Evolutionary conservation across 2,888 invertebrate genomes (phyloP), one percentile per base, ranked within the genome.

Genomic region (Sisyra terminalis): DNA sequence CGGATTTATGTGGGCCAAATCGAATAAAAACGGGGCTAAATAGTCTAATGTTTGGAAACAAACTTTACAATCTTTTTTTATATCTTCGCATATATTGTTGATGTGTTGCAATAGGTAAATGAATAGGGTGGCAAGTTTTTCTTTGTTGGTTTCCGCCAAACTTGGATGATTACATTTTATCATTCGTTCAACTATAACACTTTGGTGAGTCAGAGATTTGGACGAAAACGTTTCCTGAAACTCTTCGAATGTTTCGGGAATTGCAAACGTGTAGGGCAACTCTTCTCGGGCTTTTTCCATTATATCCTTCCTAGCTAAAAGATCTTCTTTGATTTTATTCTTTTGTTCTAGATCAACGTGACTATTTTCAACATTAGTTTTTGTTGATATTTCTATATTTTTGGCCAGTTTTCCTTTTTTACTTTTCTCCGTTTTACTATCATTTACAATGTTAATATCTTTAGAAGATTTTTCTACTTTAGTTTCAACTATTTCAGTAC

Each of bases 161-260:
- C 85, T 78, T 2, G 86, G 86, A 60, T 92, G 85, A 62, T 88
- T 83, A 53, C 82, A 86, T 63, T 89, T 89, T 13, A 92, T 79
- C 49, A 94, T 75, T 52, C 86, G 73, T 53, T 84, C 80, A 38
- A 93, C 56, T 8, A 88, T 77, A 9, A 73, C 65, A 0, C 73
- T 64, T 53, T 86, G 82, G 52, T 85, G 74, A 10, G 70, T 63
- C 2, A 74, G 64, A 7, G 73, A 65, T 51, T 76, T 73, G 31
- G 70, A 67, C 39, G 65, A 56, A 13, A 92, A 57, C 42, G 82
- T 55, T 50, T 71, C 64, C 57, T 74, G 55, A 35, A 86, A 67
- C 44, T 69, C 69, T 45, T 79, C 74, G 53, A 77, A 79, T 10
- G 56, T 66, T 13, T 68, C 64, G 1, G 83, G 80, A 47, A 77